phyloP scores from a whole-genome alignment of 2,797 vertebrate species.

The Molossus alvarezi region DNA sequence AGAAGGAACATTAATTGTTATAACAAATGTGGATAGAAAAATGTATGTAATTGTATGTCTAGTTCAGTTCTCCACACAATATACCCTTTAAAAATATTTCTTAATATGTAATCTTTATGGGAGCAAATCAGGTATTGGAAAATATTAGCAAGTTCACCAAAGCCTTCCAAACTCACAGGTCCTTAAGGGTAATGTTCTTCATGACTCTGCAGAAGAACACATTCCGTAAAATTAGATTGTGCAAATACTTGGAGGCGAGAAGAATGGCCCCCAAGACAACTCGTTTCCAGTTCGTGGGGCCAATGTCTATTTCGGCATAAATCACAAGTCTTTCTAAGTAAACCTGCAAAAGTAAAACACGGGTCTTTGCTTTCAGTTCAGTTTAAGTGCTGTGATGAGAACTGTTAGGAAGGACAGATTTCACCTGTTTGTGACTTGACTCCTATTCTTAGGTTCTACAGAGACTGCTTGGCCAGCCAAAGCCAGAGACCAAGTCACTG shows the following conservation, averaged over 20 bases:
- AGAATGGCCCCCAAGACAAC: constrained; percentile 97
- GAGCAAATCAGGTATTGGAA: neutral
- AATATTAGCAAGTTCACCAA: constrained; percentile 71
- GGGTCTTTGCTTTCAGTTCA: constrained; percentile 68
- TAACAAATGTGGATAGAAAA: neutral
- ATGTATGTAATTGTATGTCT: neutral
- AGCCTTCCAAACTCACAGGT: constrained; percentile 93
- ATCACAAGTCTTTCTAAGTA: constrained; percentile 97
- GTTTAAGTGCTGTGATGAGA: constrained; percentile 47
- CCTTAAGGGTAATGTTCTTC: constrained; percentile 96
- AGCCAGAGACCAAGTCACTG: neutral
- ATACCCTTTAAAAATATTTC: constrained; percentile 63
- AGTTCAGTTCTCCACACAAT: neutral
- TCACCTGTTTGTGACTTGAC: too few species aligned
- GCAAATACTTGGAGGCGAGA: constrained; percentile 97
- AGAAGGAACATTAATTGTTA: neutral
- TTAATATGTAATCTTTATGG: constrained; percentile 58
- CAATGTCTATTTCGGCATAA: constrained; percentile 98
- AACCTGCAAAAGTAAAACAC: constrained; percentile 90
- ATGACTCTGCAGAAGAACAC: constrained; percentile 98
- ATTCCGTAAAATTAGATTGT: constrained; percentile 97
- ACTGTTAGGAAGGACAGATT: too few species aligned
- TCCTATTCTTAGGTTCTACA: too few species aligned
- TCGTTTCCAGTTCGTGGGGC: constrained; percentile 97
- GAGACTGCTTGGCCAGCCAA: neutral